These are phyloP conservation scores for Pyxicephalus adspersus DNA, from an alignment of 2,113 vertebrate species.

Conservation along the genomic window DNA sequence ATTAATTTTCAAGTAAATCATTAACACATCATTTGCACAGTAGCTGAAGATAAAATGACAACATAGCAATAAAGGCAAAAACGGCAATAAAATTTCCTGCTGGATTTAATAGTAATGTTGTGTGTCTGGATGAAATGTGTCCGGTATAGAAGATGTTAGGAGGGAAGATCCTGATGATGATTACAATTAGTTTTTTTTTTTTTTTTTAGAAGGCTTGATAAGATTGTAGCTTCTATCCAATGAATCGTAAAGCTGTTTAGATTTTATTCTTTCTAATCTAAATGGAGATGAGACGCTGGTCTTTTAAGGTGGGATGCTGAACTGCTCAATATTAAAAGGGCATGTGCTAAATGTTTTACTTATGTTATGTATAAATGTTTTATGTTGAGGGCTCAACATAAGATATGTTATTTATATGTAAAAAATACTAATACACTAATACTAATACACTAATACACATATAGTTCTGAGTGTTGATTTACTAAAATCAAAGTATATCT, in stretches of 20 bases:
- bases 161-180: not conserved
- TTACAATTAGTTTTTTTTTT: slow-evolving; percentile 4
- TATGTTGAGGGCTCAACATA: too few relatives aligned
- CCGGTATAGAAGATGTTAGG: not conserved
- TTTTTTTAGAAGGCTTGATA: slow-evolving; percentile 9
- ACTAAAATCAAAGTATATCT: too few relatives aligned
- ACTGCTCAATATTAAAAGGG: not conserved
- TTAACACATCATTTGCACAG: not conserved
- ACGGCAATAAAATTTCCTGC: not conserved
- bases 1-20: not conserved
- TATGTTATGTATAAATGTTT: too few relatives aligned
- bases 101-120: not conserved
- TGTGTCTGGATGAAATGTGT: not conserved
- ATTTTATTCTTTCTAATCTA: slow-evolving; percentile 27
- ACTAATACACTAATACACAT: too few relatives aligned
- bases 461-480: too few relatives aligned
- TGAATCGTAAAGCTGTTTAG: slow-evolving; percentile 13
- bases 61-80: not conserved
- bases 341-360: not conserved
- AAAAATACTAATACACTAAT: too few relatives aligned
- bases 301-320: not conserved
- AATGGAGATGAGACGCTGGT: slow-evolving; percentile 21
- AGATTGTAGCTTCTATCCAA: not conserved
- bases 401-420: too few relatives aligned
- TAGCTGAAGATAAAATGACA: not conserved